Conservation (phyloP, 2,113 vertebrate species). For the Aspidoscelis tigris region DNA sequence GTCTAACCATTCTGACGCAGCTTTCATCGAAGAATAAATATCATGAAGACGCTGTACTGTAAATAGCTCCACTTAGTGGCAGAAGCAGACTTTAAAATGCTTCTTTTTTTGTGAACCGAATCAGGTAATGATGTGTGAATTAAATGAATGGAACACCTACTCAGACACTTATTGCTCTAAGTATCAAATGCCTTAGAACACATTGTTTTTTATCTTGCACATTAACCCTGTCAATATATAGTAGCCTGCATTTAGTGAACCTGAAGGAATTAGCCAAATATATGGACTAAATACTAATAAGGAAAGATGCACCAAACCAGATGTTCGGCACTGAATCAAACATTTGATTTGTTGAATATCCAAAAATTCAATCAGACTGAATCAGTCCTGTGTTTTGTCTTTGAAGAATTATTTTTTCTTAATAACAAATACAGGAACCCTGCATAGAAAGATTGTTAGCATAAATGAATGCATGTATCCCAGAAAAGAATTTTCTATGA, state of each 20-base stretch:
- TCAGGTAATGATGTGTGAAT: not conserved
- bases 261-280: no score
- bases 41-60: constrained; percentile 14
- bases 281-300: no score
- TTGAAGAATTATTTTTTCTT: no score
- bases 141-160: not conserved
- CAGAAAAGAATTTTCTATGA: no score
- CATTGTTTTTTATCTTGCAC: not conserved
- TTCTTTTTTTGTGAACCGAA: constrained; percentile 11
- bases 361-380: no score
- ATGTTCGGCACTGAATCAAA: no score
- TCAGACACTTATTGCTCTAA: not conserved
- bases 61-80: constrained; percentile 70
- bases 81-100: constrained; percentile 20
- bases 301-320: no score
- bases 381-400: no score
- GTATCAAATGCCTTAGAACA: not conserved
- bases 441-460: no score
- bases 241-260: not conserved
- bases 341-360: no score
- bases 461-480: no score
- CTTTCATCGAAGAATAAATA: fast-evolving
- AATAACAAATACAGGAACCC: no score
- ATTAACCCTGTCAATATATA: not conserved
- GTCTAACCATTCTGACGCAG: not conserved